Conservation (phyloP, 2,888 invertebrate genomes). For the Lepidochitona cinerea region DNA sequence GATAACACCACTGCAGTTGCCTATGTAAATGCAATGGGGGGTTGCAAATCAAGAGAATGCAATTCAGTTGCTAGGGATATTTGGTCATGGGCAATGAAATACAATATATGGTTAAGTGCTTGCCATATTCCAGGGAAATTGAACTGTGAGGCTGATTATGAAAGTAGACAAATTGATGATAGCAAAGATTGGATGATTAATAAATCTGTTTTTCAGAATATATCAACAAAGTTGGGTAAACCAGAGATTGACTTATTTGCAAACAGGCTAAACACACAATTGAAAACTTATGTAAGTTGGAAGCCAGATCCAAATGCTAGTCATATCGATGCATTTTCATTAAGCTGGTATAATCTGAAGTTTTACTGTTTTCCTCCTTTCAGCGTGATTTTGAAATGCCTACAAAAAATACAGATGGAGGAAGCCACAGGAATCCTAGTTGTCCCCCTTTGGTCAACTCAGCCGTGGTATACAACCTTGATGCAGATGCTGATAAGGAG, state of each 20-base stretch:
- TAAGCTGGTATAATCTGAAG: background rate
- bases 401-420: background rate
- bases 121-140: slow-evolving; percentile 23
- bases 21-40: slow-evolving; percentile 22
- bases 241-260: slow-evolving; percentile 26
- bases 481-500: background rate
- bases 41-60: slow-evolving; percentile 10
- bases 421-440: background rate
- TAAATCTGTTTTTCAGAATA: slow-evolving; percentile 2
- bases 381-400: background rate
- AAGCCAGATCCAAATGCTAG: background rate
- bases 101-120: slow-evolving; percentile 23
- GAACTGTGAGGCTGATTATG: slow-evolving; percentile 22
- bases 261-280: slow-evolving; percentile 15
- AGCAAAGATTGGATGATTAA: slow-evolving; percentile 23
- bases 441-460: background rate
- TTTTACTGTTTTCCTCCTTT: background rate
- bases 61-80: slow-evolving; percentile 20
- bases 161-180: slow-evolving; percentile 9
- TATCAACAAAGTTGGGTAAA: background rate
- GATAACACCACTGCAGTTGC: slow-evolving; percentile 26
- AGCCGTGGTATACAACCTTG: background rate
- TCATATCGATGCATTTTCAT: slow-evolving; percentile 4
- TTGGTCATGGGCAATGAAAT: slow-evolving; percentile 21
- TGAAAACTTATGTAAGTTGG: background rate